Percentiles rank a stretch among this genome's conserved stretches.
These are phyloP conservation scores for Actinostola sp. DNA, from an alignment of 92 coral and sea anemone genomes.

Conservation along the genomic window DNA sequence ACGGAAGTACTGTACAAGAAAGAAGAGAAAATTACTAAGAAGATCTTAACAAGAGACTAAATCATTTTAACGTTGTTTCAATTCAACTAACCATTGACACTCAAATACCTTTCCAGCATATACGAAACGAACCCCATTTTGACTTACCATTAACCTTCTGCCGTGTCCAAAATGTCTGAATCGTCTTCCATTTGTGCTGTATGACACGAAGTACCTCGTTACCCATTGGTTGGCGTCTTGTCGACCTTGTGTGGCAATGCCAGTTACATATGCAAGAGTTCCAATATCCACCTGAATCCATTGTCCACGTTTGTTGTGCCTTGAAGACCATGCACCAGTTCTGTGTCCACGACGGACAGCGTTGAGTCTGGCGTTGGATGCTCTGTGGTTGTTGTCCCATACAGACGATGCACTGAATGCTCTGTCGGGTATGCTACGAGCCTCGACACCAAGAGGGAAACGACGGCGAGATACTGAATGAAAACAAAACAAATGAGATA, in stretches of 20 bases:
- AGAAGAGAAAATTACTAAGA: too few species aligned
- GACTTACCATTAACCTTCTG: conserved; percentile 49
- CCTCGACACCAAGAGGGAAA: conserved; percentile 62
- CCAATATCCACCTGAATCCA: conserved; percentile 72
- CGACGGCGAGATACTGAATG: not conserved
- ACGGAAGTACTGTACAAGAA: conserved; percentile 20
- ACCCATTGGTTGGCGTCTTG: conserved; percentile 77
- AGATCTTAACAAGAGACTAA: too few species aligned
- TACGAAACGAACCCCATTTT: too few species aligned
- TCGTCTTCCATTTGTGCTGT: conserved; percentile 56
- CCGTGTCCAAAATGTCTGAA: conserved; percentile 48
- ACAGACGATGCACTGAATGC: conserved; percentile 56
- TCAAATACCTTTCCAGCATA: too few species aligned
- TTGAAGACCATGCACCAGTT: conserved; percentile 81
- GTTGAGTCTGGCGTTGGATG: conserved; percentile 66
- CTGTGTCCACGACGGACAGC: conserved; percentile 51
- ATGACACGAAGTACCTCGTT: conserved; percentile 58
- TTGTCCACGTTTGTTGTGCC: conserved; percentile 57
- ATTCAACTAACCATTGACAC: too few species aligned
- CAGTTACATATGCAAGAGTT: conserved; percentile 42
- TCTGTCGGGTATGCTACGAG: conserved; percentile 38
- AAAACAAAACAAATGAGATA: too few species aligned
- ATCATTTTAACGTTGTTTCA: too few species aligned
- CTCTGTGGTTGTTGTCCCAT: conserved; percentile 72
- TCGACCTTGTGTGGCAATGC: conserved; percentile 69